Percentiles rank a stretch among this genome's conserved stretches.
Evolutionary conservation across 30 jellyfish, hydroid and myxozoan species (phyloP).

Genomic region (Nemopilema nomurai): DNA sequence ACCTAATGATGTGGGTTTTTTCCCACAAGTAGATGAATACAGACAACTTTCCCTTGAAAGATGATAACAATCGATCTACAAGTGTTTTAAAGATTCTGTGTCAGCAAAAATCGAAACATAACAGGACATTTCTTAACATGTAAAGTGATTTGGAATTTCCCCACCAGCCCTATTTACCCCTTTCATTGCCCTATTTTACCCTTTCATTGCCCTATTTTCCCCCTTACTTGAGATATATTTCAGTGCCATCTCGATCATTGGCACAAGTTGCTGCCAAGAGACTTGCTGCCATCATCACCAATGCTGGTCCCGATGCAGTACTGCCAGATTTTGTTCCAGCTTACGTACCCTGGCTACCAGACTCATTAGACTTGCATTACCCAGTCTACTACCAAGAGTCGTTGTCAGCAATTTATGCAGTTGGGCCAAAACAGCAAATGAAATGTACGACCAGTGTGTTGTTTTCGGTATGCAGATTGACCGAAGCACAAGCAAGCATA

Average conservation of each 20-base stretch:
- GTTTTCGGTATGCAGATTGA: conserved; percentile 24
- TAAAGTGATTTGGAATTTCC: too few species aligned
- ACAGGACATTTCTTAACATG: too few species aligned
- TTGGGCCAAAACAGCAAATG: conserved; percentile 15
- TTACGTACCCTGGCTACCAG: neutral
- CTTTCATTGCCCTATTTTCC: too few species aligned
- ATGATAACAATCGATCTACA: too few species aligned
- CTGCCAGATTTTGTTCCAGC: conserved; percentile 22
- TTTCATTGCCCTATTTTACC: too few species aligned
- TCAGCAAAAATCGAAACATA: too few species aligned
- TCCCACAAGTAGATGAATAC: too few species aligned
- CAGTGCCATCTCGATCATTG: conserved; percentile 6
- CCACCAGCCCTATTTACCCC: too few species aligned
- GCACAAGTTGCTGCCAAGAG: conserved; percentile 35
- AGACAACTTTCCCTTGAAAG: too few species aligned
- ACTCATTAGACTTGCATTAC: conserved; percentile 18
- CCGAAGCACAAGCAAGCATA: conserved; percentile 15
- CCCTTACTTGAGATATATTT: too few species aligned
- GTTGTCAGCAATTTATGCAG: neutral
- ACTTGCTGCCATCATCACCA: conserved; percentile 32
- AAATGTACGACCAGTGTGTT: conserved; percentile 18
- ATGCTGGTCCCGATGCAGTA: conserved; percentile 47
- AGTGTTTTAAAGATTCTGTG: too few species aligned
- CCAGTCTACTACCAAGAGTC: conserved; percentile 18
- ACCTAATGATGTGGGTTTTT: too few species aligned